phyloP scores from a whole-genome alignment of 2,888 invertebrate species.

The Clepsis dumicolana region DNA sequence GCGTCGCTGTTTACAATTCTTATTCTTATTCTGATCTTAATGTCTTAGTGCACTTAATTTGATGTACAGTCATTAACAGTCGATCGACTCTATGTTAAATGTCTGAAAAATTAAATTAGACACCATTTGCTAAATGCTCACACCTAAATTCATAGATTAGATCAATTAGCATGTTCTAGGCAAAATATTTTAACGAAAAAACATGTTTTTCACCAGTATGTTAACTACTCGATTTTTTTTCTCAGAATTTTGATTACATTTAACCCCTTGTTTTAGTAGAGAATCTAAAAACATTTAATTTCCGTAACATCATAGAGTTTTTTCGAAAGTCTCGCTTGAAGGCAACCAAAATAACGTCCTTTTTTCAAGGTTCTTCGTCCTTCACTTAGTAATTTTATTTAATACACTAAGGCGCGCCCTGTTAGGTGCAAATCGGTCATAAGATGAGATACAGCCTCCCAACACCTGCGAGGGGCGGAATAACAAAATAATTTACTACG shows the following conservation, averaged over 20 bases:
- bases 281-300: not conserved
- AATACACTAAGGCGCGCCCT: conserved; percentile 5
- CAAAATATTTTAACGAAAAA: conserved; percentile 4
- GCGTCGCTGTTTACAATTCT: conserved; percentile 54
- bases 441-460: conserved; percentile 26
- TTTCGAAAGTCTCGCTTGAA: not conserved
- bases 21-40: conserved; percentile 54
- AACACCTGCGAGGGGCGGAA: conserved; percentile 41
- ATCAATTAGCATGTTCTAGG: conserved; percentile 1
- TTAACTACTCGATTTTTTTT: not conserved
- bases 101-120: conserved; percentile 7
- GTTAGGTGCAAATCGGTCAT: conserved; percentile 33
- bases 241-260: not conserved
- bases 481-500: conserved; percentile 38
- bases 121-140: conserved; percentile 16
- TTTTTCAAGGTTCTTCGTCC: not conserved
- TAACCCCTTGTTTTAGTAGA: not conserved
- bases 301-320: not conserved
- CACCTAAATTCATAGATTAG: conserved; percentile 5
- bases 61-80: conserved; percentile 11
- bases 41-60: conserved; percentile 46
- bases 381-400: conserved; percentile 9
- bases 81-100: not conserved
- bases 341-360: not conserved
- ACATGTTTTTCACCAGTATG: not conserved